Conservation (phyloP, 2,888 invertebrate species). For the Meandrusa payeni region DNA sequence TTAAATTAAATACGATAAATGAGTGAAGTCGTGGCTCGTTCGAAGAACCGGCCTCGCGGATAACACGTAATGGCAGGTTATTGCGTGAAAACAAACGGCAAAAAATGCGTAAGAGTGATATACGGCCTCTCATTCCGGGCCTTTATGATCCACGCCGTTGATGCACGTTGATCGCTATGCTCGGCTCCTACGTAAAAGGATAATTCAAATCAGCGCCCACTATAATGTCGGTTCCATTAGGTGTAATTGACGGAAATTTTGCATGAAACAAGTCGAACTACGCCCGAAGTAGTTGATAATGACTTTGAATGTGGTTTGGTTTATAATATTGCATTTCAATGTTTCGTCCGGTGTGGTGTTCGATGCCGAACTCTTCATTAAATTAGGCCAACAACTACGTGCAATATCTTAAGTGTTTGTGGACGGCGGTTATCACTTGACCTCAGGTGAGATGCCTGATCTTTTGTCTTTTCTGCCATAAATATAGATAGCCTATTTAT, state of each 20-base stretch:
- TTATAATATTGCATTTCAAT: too few relatives aligned
- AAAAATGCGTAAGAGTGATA: slow-evolving; percentile 64
- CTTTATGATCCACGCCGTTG: slow-evolving; percentile 64
- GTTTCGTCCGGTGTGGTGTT: too few relatives aligned
- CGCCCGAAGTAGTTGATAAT: too few relatives aligned
- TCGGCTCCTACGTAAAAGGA: slow-evolving; percentile 60
- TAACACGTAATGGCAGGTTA: slow-evolving; percentile 70
- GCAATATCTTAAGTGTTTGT: too few relatives aligned
- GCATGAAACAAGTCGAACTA: slow-evolving; percentile 18
- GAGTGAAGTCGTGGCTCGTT: slow-evolving; percentile 54
- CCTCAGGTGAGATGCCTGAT: too few relatives aligned
- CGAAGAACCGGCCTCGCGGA: slow-evolving; percentile 63
- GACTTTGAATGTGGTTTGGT: too few relatives aligned
- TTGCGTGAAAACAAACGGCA: slow-evolving; percentile 73
- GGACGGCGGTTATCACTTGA: too few relatives aligned
- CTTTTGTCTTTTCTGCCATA: too few relatives aligned
- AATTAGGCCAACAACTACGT: too few relatives aligned
- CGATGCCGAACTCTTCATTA: too few relatives aligned
- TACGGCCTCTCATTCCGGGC: slow-evolving; percentile 58
- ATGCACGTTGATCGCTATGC: slow-evolving; percentile 63
- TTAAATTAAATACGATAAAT: slow-evolving; percentile 77
- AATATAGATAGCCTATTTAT: too few relatives aligned
- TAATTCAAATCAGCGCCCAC: slow-evolving; percentile 67
- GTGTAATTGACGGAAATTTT: slow-evolving; percentile 48
- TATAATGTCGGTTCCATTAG: slow-evolving; percentile 60